phyloP scores from a whole-genome alignment of 2,797 vertebrate genomes.

The Zalophus californianus region DNA sequence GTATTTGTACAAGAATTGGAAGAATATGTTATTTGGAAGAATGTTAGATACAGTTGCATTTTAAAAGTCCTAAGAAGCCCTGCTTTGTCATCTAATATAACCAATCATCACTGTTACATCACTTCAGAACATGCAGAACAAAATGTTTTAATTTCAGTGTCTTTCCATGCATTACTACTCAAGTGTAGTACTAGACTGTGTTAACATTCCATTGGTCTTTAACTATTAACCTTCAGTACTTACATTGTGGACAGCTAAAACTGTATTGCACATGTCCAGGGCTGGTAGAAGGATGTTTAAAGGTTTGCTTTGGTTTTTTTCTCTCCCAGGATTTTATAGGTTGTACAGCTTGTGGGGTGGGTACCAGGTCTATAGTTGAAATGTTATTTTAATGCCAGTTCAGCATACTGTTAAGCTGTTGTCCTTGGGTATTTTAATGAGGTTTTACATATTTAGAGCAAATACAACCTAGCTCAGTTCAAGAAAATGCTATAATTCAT shows the following conservation, averaged over 20 bases:
- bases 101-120: conserved; percentile 82
- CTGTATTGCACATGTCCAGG: not conserved
- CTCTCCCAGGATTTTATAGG: conserved; percentile 52
- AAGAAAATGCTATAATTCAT: conserved; percentile 8
- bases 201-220: conserved; percentile 89
- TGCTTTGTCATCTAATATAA: conserved; percentile 84
- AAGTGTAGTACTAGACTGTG: conserved; percentile 85
- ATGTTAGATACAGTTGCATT: conserved; percentile 72
- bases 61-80: conserved; percentile 73
- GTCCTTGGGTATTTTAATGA: conserved; percentile 72
- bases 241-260: conserved; percentile 85
- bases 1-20: conserved; percentile 72
- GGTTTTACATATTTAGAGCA: conserved; percentile 84
- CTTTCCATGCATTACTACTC: conserved; percentile 88
- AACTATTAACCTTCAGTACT: conserved; percentile 89
- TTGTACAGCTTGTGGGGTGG: not conserved
- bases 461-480: conserved; percentile 66
- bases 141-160: conserved; percentile 89
- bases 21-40: conserved; percentile 73
- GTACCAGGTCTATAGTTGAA: conserved; percentile 46
- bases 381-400: conserved; percentile 59
- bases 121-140: conserved; percentile 81
- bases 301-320: conserved; percentile 66
- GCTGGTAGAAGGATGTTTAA: not conserved
- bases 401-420: conserved; percentile 79